These are phyloP conservation scores for Rhea pennata DNA, from an alignment of 2,113 vertebrate genomes.

Conservation along the genomic window DNA sequence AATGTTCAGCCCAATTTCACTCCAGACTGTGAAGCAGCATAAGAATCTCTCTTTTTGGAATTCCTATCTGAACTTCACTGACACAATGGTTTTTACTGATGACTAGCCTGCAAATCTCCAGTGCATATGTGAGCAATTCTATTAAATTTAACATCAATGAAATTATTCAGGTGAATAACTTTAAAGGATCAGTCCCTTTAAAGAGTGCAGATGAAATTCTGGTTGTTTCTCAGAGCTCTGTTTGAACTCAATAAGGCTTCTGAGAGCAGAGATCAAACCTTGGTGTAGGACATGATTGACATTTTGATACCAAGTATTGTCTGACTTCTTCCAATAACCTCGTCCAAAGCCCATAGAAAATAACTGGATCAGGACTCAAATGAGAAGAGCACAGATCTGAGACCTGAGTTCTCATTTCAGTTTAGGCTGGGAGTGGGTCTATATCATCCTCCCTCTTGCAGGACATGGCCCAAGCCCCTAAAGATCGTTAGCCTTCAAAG, in stretches of 20 bases:
- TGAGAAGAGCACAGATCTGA: not conserved
- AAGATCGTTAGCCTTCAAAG: not conserved
- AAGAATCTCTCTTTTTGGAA: not conserved
- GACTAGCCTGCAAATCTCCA: conserved; percentile 17
- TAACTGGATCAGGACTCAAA: not conserved
- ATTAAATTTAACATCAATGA: conserved; percentile 43
- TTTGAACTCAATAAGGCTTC: not conserved
- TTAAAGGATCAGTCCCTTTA: not conserved
- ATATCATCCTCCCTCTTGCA: not conserved
- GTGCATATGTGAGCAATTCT: conserved; percentile 1
- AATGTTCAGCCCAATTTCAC: not conserved
- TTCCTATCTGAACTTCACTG: conserved; percentile 19
- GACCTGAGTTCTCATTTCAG: not conserved
- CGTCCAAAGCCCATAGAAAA: not conserved
- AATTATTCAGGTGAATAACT: conserved; percentile 43
- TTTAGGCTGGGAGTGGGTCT: not conserved
- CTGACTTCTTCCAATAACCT: not conserved
- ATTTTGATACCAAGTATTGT: not conserved
- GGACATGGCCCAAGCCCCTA: not conserved
- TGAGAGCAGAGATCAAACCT: conserved; percentile 1
- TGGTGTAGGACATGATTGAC: not conserved
- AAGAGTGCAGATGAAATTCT: conserved; percentile 9
- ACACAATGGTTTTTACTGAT: not conserved
- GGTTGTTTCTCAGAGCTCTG: not conserved
- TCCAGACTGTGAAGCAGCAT: no score